Evolutionary conservation across 2,113 vertebrate genomes (phyloP), one percentile per base, ranked within the genome.

Genomic region (Gymnogyps californianus): DNA sequence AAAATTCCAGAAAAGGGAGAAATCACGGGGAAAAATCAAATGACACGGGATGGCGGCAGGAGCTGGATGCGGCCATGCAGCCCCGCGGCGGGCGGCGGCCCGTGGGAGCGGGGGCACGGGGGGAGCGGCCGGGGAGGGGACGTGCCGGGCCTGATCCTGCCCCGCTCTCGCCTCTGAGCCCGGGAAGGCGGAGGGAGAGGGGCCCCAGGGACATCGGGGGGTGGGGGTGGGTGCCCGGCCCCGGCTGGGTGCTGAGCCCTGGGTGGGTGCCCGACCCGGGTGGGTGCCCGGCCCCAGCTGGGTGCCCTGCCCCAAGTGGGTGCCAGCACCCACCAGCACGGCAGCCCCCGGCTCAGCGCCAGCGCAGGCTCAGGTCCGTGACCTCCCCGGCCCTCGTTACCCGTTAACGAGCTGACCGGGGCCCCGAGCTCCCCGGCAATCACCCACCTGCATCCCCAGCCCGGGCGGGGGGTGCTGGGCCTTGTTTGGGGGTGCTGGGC

Each of bases 251-350:
- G 28, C 67, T 13, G 26, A 22, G n/a, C 26, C 47, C 49, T 4
- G 28, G 7, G 29, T 34, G 40, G 40, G 74, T 47, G 55, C 26
- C 3, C 15, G 17, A 4, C 22, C 40, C 1, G 13, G 3, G 11
- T 54, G 22, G 38, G 31, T 47, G 40, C 21, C 5, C 16, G 2
- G 4, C 10, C 36, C 40, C 6, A 1, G 1, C 31, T n/a, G 66
- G 54, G 44, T 49, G 20, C 65, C 5, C 7, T 2, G 18, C 8
- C 54, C 55, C 5, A 1, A 2, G 46, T 13, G 42, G 32, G 36
- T 46, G 8, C 8, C 42, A 4, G 38, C 26, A 36, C 69, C 25
- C 12, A 5, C 19, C 1, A 16, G 29, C 3, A 0, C 1, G 1
- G 16, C 82, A 6, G 42, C 11, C 34, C 70, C 11, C 2, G 1